Evolutionary conservation across 1,140 invertebrate species (phyloP), one percentile per base, ranked within the genome.

Genomic region (Phocides pigmalion): DNA sequence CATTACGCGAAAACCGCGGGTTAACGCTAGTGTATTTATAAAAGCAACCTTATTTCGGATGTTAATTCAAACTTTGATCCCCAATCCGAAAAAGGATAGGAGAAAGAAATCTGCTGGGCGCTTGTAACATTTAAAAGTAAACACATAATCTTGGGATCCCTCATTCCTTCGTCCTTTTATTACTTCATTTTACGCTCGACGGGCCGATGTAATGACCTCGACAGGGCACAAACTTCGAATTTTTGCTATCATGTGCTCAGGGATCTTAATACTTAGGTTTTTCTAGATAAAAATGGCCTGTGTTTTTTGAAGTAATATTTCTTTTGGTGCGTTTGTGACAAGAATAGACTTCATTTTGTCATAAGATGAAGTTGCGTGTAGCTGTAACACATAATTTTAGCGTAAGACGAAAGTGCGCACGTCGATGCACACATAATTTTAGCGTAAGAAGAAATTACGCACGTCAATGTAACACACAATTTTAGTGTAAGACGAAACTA

Each of bases 101-200:
- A 32, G 14, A 50, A 50, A 35, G 47, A 35, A 50, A 50, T 50
- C 47, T 32, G 47, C 22, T 20, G 22, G n/a, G 11, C 32, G 32
- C 9, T 20, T 54, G 19, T 56, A 22, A 41, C 37, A 56, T 41
- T 50, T 41, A 56, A 56, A 56, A 42, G 53, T 56, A 56, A 56
- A 44, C 53, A 56, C 39, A 44, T 56, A 56, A 56, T 56, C 37
- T 39, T 28, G 53, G 53, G 6, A 42, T 56, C 53, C 39, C 39
- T 56, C 39, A 56, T 56, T 44, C 37, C 53, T 56, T 20, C 51
- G 12, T 56, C 39, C 39, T 28, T 56, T 56, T 44, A 56, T 56
- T 56, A 56, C 39, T 56, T 56, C 53, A 56, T 56, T 56, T 56
- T 56, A 56, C 53, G 53, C 53, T 56, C 53, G 39, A 56, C 53